Percentiles rank a stretch among this genome's conserved stretches.
Evolutionary conservation across 53 echinoderm and acorn worm species (phyloP).

Genomic region (Paracentrotus lividus): DNA sequence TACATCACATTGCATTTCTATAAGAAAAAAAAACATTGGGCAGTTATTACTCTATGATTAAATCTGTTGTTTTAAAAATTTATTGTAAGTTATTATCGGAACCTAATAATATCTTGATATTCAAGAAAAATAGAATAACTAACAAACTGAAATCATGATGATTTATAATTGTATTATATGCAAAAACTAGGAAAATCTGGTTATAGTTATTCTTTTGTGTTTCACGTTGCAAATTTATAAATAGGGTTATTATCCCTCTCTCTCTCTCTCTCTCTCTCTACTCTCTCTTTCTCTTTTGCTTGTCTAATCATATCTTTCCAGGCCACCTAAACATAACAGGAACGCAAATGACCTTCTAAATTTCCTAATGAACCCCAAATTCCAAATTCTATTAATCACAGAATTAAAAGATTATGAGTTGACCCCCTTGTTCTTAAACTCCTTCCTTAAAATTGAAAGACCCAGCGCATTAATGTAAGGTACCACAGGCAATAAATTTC

Average conservation of each 20-base stretch:
- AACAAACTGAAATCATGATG: too few relatives aligned
- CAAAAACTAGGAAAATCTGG: too few relatives aligned
- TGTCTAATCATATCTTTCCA: neutral
- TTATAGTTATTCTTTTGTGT: too few relatives aligned
- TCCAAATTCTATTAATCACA: neutral
- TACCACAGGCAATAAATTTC: neutral
- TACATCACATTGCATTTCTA: too few relatives aligned
- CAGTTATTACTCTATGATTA: too few relatives aligned
- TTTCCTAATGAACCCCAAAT: constrained; percentile 8
- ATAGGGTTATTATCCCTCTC: neutral
- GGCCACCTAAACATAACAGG: neutral
- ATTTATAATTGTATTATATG: too few relatives aligned
- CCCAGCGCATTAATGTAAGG: neutral
- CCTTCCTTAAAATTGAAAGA: neutral
- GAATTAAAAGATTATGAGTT: constrained; percentile 37
- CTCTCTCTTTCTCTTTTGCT: neutral
- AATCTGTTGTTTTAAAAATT: too few relatives aligned
- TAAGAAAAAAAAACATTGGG: too few relatives aligned
- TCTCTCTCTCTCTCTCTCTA: neutral
- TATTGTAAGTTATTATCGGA: too few relatives aligned
- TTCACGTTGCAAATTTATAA: too few relatives aligned
- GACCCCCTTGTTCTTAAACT: neutral
- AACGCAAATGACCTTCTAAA: neutral
- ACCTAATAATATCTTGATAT: too few relatives aligned
- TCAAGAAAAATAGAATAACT: too few relatives aligned